These are phyloP conservation scores for Machimus rusticus DNA, from an alignment of 2,888 invertebrate genomes.

Conservation along the genomic window DNA sequence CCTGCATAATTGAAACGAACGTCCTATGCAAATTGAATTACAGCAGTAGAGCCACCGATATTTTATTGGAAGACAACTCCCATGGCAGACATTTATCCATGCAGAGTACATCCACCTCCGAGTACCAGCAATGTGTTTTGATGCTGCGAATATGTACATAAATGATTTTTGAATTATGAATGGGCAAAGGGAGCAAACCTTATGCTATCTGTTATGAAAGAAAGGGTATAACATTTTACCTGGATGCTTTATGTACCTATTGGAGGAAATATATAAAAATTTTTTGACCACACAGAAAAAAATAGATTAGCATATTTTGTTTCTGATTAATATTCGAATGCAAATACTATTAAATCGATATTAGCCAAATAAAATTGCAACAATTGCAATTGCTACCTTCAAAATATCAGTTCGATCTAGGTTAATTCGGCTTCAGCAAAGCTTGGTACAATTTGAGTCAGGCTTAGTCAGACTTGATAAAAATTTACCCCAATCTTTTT, in stretches of 20 bases:
- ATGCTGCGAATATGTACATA: conserved; percentile 37
- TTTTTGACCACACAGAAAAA: neutral
- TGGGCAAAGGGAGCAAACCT: conserved; percentile 4
- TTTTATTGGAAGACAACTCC: conserved; percentile 45
- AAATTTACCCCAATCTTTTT: too few relatives aligned
- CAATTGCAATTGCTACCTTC: too few relatives aligned
- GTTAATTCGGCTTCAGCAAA: too few relatives aligned
- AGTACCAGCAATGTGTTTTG: neutral
- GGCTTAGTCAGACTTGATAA: too few relatives aligned
- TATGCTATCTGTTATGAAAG: neutral
- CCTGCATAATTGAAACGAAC: conserved; percentile 46
- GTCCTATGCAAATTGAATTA: conserved; percentile 47
- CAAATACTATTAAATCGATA: too few relatives aligned
- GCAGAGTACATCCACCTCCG: conserved; percentile 22
- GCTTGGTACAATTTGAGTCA: too few relatives aligned
- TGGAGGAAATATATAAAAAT: neutral
- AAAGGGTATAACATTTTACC: neutral
- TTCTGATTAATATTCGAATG: neutral
- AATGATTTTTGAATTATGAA: conserved; percentile 40
- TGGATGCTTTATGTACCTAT: neutral
- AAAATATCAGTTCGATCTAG: too few relatives aligned
- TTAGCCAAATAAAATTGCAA: too few relatives aligned
- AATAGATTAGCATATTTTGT: neutral
- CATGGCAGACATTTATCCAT: conserved; percentile 41
- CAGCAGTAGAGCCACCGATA: conserved; percentile 40